These are phyloP conservation scores for Luffia ferchaultella DNA, from an alignment of 2,888 invertebrate species.

Conservation along the genomic window DNA sequence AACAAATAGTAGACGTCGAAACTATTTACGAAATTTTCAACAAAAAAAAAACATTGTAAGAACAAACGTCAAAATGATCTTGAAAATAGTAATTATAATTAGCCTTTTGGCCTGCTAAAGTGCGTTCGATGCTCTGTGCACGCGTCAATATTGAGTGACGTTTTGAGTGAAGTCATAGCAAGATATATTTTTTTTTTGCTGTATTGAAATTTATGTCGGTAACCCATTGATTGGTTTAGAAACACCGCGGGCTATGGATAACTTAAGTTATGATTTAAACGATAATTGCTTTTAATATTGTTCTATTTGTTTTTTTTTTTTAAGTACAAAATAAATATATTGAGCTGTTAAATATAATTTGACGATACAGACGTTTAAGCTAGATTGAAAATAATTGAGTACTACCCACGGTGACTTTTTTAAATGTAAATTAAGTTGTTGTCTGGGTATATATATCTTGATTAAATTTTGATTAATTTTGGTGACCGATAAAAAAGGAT, in stretches of 20 bases:
- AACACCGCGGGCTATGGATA: not conserved
- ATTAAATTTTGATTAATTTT: too few species aligned
- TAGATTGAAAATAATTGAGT: not conserved
- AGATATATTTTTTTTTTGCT: conserved; percentile 35
- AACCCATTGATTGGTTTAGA: conserved; percentile 34
- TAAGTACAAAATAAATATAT: not conserved
- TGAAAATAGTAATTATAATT: conserved; percentile 28
- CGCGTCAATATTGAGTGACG: not conserved
- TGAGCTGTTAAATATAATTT: not conserved
- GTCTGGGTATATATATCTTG: not conserved
- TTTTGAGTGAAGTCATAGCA: not conserved
- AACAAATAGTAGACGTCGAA: conserved; percentile 6
- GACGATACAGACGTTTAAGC: not conserved
- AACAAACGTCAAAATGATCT: conserved; percentile 10
- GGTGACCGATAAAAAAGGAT: too few species aligned
- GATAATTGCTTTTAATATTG: not conserved
- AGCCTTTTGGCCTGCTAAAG: conserved; percentile 35
- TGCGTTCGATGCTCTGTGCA: conserved; percentile 10
- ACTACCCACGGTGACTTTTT: not conserved
- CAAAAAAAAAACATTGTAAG: conserved; percentile 5
- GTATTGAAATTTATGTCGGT: conserved; percentile 45
- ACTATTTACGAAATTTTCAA: conserved; percentile 5
- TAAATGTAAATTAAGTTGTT: not conserved
- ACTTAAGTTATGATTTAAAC: not conserved
- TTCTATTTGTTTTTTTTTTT: not conserved